Conservation (phyloP, 2,888 invertebrate genomes). For the Pherbina coryleti region DNA sequence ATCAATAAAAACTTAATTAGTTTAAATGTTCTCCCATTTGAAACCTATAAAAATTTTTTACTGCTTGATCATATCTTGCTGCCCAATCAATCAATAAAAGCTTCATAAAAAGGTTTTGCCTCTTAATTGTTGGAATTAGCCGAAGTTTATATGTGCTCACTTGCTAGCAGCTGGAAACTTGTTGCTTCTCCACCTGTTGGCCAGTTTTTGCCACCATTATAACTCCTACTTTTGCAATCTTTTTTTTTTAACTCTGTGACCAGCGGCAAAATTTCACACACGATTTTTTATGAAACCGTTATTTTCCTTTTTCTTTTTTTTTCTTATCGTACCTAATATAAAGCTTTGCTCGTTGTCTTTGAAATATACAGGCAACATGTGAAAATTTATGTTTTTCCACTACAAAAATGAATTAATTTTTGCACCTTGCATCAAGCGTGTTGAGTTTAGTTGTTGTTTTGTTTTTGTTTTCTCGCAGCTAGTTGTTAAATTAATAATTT, state of each 20-base stretch:
- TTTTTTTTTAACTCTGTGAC: neutral
- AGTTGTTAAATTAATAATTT: constrained; percentile 24
- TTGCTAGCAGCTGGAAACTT: neutral
- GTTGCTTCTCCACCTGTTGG: neutral
- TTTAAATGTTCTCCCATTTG: neutral
- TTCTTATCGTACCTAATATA: neutral
- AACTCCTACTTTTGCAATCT: too few species aligned
- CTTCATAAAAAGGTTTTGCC: too few species aligned
- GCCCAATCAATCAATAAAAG: too few species aligned
- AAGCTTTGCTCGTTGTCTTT: neutral
- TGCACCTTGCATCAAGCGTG: constrained; percentile 3
- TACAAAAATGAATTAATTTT: constrained; percentile 17
- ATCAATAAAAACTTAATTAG: neutral
- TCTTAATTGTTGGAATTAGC: too few species aligned
- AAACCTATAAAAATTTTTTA: neutral
- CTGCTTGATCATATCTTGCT: too few species aligned
- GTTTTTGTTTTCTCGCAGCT: neutral
- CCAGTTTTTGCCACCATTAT: too few species aligned
- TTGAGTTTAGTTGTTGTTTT: neutral
- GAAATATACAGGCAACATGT: constrained; percentile 16
- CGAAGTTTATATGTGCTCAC: neutral
- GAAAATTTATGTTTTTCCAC: constrained; percentile 27
- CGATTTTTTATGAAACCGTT: neutral
- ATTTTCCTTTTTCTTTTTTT: neutral
- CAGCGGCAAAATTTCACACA: constrained; percentile 10